Evolutionary conservation across 2,888 invertebrate genomes (phyloP), one percentile per base, ranked within the genome.

Genomic region (Temnothorax ravouxi): DNA sequence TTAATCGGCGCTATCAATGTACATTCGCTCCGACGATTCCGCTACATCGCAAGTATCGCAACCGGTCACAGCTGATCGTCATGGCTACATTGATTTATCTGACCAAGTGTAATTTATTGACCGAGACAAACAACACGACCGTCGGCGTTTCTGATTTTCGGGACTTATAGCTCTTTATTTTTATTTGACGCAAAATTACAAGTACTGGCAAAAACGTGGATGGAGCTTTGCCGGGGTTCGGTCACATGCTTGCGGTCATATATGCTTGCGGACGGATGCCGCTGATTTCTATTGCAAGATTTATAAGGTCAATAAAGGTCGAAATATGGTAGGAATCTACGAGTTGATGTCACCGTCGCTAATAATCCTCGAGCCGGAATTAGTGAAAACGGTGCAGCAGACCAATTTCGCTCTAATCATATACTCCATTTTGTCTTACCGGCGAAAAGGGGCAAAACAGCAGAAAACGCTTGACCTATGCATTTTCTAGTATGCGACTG

Each of bases 351-450:
- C 52, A 2, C 93, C 92, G 1, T 72, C 66, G 25, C 72, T 93
- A 0, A 29, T 93, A 8, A 3, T 93, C 0, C 86, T 91, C 0
- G 94, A 94, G 3, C 93, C 93, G 0, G 90, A 91, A 38, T 13
- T 94, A 1, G 85, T 93, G 0, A 93, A 94, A 56, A 82, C 52
- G 1, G 89, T 94, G 0, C 0, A 93, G 61, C 86, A 90, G 15
- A 92, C 87, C 1, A 90, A 91, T 52, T 94, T 93, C 91, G 0
- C 64, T 94, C 4, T 0, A 92, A 0, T 21, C 86, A 0, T 79
- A 85, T 18, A 93, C 94, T 89, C 93, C 94, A 0, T 93, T 94
- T 34, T 90, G 92, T 74, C 71, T 38, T 2, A 5, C 18, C 0
- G 94, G 92, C 6, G 89, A 92, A 0, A 9, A 15, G 0, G 94